These are phyloP conservation scores for Furnarius figulus DNA, from an alignment of 2,113 vertebrate species.

Conservation along the genomic window DNA sequence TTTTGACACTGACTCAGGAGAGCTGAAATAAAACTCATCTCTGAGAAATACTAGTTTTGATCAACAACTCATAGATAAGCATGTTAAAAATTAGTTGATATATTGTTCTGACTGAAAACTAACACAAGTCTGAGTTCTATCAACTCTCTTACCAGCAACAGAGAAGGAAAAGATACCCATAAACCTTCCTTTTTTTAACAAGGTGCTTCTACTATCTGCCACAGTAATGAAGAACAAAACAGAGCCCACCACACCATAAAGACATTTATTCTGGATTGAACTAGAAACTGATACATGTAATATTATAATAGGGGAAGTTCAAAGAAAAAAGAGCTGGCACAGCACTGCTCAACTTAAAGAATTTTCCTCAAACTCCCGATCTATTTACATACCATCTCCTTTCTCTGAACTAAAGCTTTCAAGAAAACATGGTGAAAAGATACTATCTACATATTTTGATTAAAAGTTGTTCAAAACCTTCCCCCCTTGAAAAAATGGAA, in stretches of 20 bases:
- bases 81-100: not conserved
- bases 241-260: not conserved
- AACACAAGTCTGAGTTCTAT: not conserved
- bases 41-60: not conserved
- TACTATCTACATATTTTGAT: not conserved
- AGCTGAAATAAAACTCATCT: not conserved
- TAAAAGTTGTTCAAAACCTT: not conserved
- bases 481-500: not conserved
- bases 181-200: not conserved
- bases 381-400: not conserved
- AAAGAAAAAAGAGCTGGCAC: not conserved
- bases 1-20: not conserved
- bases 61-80: not conserved
- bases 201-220: not conserved
- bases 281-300: not conserved
- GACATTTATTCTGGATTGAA: not conserved
- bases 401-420: not conserved
- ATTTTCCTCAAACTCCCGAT: not conserved
- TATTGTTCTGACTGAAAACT: not conserved
- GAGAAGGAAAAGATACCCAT: not conserved
- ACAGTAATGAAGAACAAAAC: not conserved
- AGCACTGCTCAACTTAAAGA: not conserved
- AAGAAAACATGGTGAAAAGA: not conserved
- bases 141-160: not conserved
- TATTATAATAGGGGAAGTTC: not conserved